phyloP scores from a whole-genome alignment of 2,797 vertebrate genomes.

The Phyllotis vaccarum region DNA sequence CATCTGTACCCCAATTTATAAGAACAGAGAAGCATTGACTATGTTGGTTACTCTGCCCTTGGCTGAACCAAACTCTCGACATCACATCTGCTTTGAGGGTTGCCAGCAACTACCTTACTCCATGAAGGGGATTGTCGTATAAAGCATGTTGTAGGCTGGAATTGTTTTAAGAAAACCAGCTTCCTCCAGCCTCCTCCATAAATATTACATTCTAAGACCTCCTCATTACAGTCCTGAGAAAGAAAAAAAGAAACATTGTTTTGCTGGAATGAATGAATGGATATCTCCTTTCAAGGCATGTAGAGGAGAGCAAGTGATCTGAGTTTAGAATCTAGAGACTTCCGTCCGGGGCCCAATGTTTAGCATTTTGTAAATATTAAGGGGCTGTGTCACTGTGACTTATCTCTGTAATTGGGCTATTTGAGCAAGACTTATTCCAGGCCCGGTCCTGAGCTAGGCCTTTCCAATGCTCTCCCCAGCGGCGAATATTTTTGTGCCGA shows the following conservation, averaged over 20 bases:
- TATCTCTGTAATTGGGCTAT: constrained; percentile 67
- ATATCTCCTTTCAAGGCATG: constrained; percentile 45
- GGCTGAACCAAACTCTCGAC: background rate
- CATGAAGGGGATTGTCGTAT: background rate
- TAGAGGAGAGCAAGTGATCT: constrained; percentile 40
- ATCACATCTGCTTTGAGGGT: background rate
- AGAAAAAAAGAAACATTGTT: background rate
- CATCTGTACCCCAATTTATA: background rate
- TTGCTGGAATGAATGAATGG: constrained; percentile 17
- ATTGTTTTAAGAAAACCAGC: constrained; percentile 1
- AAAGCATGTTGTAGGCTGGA: background rate
- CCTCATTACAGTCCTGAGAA: constrained; percentile 5
- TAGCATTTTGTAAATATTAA: constrained; percentile 64
- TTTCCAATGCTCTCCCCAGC: background rate
- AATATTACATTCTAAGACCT: constrained; percentile 29
- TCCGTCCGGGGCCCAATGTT: constrained; percentile 24
- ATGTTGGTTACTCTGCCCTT: background rate
- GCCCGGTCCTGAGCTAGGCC: background rate
- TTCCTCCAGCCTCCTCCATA: background rate
- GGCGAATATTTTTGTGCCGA: constrained; percentile 70
- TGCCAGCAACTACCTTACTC: background rate
- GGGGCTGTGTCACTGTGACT: constrained; percentile 61
- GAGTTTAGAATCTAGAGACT: constrained; percentile 45
- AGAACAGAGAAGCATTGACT: background rate
- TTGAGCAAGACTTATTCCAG: constrained; percentile 70